These are phyloP conservation scores for Petrolisthes cinctipes DNA, from an alignment of 2,888 invertebrate genomes.

Conservation along the genomic window DNA sequence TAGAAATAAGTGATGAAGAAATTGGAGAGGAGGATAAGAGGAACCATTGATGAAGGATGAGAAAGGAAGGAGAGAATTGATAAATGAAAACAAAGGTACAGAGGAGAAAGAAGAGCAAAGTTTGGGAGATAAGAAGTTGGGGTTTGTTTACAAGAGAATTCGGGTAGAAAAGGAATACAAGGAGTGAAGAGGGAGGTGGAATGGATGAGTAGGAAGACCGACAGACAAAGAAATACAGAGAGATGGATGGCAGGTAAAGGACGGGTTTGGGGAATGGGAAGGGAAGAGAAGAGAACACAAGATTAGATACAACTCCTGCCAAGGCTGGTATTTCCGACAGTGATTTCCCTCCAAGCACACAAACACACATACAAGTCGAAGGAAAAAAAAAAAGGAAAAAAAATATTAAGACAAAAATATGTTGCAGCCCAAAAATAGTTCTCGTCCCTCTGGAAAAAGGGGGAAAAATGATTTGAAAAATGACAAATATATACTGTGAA, in stretches of 20 bases:
- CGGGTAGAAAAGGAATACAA: not conserved
- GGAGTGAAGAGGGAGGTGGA: not conserved
- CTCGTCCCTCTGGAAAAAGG: too few species aligned
- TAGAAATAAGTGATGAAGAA: too few species aligned
- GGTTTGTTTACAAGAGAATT: not conserved
- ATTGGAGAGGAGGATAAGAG: too few species aligned
- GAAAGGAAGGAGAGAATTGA: too few species aligned
- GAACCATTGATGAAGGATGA: too few species aligned
- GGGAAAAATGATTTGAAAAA: not conserved
- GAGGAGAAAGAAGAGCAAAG: too few species aligned
- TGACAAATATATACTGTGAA: constrained; percentile 19
- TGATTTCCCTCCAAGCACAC: constrained; percentile 25
- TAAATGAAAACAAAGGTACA: too few species aligned
- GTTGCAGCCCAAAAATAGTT: too few species aligned
- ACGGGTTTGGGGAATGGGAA: not conserved
- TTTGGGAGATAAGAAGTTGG: not conserved
- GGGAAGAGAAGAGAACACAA: constrained; percentile 26
- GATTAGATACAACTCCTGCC: constrained; percentile 30
- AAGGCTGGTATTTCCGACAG: constrained; percentile 52
- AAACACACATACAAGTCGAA: not conserved
- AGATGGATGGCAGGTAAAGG: constrained; percentile 16
- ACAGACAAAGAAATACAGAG: not conserved
- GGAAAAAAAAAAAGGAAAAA: not conserved
- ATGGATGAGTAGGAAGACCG: not conserved
- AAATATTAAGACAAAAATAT: not conserved